Evolutionary conservation across 2,888 invertebrate species (phyloP).

Genomic region (Volucella zonaria): DNA sequence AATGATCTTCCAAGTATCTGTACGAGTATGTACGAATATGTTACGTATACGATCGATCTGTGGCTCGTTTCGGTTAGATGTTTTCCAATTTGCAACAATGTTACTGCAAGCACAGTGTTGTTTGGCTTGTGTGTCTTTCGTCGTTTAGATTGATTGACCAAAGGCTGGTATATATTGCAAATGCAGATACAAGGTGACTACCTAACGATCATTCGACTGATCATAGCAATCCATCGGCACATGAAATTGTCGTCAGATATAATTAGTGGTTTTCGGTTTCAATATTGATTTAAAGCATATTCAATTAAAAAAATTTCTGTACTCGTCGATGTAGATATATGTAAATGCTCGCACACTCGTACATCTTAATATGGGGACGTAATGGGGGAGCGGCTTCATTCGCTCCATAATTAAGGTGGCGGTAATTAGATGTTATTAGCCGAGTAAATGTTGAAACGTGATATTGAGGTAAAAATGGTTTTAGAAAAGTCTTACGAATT

Average conservation of each 20-base stretch:
- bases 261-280: constrained; percentile 68
- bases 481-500: constrained; percentile 16
- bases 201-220: constrained; percentile 26
- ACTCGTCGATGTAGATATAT: not conserved
- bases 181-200: constrained; percentile 4
- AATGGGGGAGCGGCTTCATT: not conserved
- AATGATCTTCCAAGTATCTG: too few relatives aligned
- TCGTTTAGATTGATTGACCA: constrained; percentile 17
- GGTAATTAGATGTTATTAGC: constrained; percentile 60
- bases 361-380: not conserved
- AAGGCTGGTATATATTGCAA: not conserved
- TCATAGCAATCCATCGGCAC: constrained; percentile 55
- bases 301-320: constrained; percentile 49
- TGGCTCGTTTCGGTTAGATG: too few relatives aligned
- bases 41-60: too few relatives aligned
- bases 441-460: constrained; percentile 36
- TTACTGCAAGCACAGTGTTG: not conserved
- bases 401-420: constrained; percentile 36
- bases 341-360: too few relatives aligned
- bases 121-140: constrained; percentile 27
- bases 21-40: too few relatives aligned
- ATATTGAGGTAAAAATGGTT: constrained; percentile 46
- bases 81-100: constrained; percentile 38
- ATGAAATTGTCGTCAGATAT: constrained; percentile 65
- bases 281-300: constrained; percentile 69